Evolutionary conservation across 2,888 invertebrate species (phyloP).

Genomic region (Drosophila neotestacea): DNA sequence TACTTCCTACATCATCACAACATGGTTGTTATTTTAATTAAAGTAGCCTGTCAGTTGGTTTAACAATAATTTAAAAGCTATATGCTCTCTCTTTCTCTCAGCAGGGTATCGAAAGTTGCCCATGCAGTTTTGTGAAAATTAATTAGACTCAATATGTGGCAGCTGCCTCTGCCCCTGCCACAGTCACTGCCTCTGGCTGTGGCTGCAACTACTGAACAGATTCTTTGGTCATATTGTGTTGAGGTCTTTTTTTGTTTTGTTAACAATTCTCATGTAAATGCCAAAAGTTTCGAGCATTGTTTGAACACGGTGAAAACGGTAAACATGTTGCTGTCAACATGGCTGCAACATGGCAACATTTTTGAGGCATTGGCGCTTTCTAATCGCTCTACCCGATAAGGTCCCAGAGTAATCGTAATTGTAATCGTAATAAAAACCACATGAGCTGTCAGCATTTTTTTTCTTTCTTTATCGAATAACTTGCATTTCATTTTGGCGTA

Average conservation of each 20-base stretch:
- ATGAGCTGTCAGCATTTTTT: conserved; percentile 17
- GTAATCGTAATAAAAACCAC: conserved; percentile 37
- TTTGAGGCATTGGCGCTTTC: conserved; percentile 52
- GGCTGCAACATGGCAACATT: conserved; percentile 54
- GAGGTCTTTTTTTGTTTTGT: conserved; percentile 27
- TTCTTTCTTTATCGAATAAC: conserved; percentile 27
- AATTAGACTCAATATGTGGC: conserved; percentile 75
- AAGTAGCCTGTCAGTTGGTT: not conserved
- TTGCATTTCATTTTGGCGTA: conserved; percentile 48
- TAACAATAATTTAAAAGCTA: not conserved
- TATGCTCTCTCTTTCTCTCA: not conserved
- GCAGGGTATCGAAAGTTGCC: conserved; percentile 53
- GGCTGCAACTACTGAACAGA: conserved; percentile 45
- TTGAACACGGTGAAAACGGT: conserved; percentile 60
- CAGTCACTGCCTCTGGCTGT: not conserved
- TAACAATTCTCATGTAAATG: conserved; percentile 77
- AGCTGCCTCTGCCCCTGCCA: not conserved
- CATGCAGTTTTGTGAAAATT: conserved; percentile 66
- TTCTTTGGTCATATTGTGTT: conserved; percentile 71
- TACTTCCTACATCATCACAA: not conserved
- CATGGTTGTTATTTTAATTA: not conserved
- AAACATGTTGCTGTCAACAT: conserved; percentile 76
- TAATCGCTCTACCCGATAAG: conserved; percentile 50
- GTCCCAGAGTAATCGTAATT: conserved; percentile 7
- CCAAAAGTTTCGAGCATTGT: conserved; percentile 74